These are phyloP conservation scores for Eufriesea mexicana DNA, from an alignment of 1,140 invertebrate species.

Conservation along the genomic window DNA sequence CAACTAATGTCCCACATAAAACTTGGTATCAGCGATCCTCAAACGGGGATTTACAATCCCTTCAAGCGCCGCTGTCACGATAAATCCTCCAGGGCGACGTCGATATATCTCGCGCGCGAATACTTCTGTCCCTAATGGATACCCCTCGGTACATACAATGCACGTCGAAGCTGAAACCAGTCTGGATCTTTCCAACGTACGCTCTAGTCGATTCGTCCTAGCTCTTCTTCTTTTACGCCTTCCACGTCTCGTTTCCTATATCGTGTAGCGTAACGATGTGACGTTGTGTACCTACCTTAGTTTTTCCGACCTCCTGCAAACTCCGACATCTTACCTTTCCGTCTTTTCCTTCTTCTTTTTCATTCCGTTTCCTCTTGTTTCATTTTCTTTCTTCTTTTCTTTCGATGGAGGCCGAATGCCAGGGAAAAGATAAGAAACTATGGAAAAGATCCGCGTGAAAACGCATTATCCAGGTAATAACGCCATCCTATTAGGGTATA, in stretches of 20 bases:
- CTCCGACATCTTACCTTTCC: neutral
- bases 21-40: constrained; percentile 83
- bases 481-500: constrained; percentile 59
- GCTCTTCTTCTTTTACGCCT: constrained; percentile 37
- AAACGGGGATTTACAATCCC: constrained; percentile 83
- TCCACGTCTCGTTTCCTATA: neutral
- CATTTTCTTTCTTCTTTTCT: neutral
- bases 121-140: constrained; percentile 82
- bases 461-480: constrained; percentile 68
- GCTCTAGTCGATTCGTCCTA: constrained; percentile 53
- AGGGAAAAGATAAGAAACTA: neutral
- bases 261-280: neutral
- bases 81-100: constrained; percentile 80
- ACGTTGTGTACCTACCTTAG: neutral
- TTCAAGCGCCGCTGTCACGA: constrained; percentile 82
- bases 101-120: constrained; percentile 80
- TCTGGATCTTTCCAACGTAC: constrained; percentile 68
- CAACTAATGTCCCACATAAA: constrained; percentile 83
- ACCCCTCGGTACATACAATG: constrained; percentile 72
- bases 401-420: neutral
- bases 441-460: constrained; percentile 62
- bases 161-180: constrained; percentile 66
- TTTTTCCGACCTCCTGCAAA: neutral
- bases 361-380: too few species aligned
- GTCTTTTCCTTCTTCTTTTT: neutral